Evolutionary conservation across 1,140 invertebrate genomes (phyloP), one percentile per base, ranked within the genome.

Genomic region (Calephelis virginiensis): DNA sequence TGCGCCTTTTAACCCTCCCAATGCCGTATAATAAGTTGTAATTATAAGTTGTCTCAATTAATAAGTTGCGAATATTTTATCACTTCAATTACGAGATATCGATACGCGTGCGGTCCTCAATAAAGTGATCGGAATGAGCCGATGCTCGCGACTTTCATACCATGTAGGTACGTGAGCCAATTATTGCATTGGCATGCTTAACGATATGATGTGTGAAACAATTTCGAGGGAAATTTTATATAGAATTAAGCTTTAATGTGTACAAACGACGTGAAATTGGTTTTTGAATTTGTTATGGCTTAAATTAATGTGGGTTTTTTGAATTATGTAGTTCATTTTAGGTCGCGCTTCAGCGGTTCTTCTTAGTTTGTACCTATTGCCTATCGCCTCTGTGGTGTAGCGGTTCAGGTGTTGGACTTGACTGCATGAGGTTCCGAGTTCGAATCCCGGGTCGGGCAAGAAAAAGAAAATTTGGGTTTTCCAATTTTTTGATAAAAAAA

Each of bases 41-140:
- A 50, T 7, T 50, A 10, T 5, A 56, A 59, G 37, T 7, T 38
- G 53, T 59, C 53, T 17, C 38, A 63, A 63, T 49, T 63, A 63
- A 48, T 63, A 46, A n/a, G 12, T 38, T 49, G 48, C 28, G n/a
- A 17, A 38, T 59, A 49, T 63, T 47, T 63, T 63, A 38, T 49
- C 47, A 48, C 46, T 63, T 28, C 17, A 65, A 38, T 49, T 37
- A 50, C 50, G 61, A 67, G 61, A 63, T 50, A 63, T 67, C 69
- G 63, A 69, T 56, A 63, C 66, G 69, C 61, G 71, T 69, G 67
- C 65, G 67, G 63, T 63, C 62, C 53, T 70, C 66, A 75, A 72
- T 72, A 68, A 75, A 69, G 48, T 53, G 65, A 73, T 73, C 61
- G 69, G 74, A 69, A 73, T 72, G 73, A 72, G 67, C 66, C 50